These are phyloP conservation scores for Novumbra hubbsi DNA, from an alignment of 2,797 vertebrate genomes.

Conservation along the genomic window DNA sequence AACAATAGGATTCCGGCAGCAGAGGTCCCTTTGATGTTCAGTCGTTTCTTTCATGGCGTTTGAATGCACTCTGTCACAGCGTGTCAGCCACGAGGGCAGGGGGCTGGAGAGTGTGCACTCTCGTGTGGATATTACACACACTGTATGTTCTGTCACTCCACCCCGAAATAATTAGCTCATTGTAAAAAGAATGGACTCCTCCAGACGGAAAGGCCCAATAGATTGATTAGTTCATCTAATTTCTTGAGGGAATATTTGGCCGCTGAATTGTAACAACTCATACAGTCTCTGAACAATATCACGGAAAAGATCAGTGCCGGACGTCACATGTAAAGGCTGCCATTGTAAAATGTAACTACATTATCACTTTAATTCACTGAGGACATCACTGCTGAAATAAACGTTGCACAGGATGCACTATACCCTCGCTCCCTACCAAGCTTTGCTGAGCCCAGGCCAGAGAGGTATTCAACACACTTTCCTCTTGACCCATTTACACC, in stretches of 20 bases:
- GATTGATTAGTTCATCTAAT: conserved; percentile 2
- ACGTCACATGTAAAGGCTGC: background rate
- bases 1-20: conserved; percentile 43
- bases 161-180: background rate
- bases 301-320: background rate
- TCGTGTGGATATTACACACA: background rate
- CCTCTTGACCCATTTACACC: conserved; percentile 67
- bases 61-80: conserved; percentile 32
- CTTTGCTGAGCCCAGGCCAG: conserved; percentile 58
- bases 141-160: background rate
- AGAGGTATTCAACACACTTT: conserved; percentile 47
- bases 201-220: background rate
- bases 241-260: background rate
- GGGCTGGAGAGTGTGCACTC: background rate
- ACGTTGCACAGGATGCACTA: conserved; percentile 55
- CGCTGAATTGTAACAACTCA: conserved; percentile 2
- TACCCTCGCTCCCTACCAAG: conserved; percentile 38
- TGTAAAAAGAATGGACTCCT: background rate
- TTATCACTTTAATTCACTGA: conserved; percentile 11
- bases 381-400: conserved; percentile 44
- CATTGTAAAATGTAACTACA: background rate
- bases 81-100: background rate
- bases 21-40: conserved; percentile 42
- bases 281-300: background rate
- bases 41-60: conserved; percentile 41